phyloP scores from a whole-genome alignment of 2,888 invertebrate species.

The Stictocephala bisonia region DNA sequence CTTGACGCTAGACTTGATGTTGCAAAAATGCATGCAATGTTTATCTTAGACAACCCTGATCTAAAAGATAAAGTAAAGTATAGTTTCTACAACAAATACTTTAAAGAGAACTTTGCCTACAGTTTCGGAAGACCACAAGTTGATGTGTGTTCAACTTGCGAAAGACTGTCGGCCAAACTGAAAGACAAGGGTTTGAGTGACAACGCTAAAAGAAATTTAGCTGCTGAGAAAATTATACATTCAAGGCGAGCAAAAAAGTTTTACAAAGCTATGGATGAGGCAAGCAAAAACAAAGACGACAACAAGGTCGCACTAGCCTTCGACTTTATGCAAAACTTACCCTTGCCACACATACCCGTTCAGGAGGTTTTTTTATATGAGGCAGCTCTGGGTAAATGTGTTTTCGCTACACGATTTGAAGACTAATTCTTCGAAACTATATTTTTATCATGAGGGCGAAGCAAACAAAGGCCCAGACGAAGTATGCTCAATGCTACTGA shows the following conservation, averaged over 20 bases:
- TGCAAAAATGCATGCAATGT: slow-evolving; percentile 23
- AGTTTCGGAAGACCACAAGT: slow-evolving; percentile 20
- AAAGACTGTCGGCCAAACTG: background rate
- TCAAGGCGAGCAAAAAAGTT: slow-evolving; percentile 55
- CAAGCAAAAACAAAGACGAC: slow-evolving; percentile 45
- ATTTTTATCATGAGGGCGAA: slow-evolving; percentile 53
- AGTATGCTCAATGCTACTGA: slow-evolving; percentile 44
- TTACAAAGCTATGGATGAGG: slow-evolving; percentile 47
- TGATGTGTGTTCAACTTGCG: no score
- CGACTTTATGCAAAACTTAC: slow-evolving; percentile 60
- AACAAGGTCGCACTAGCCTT: slow-evolving; percentile 50
- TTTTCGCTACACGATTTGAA: slow-evolving; percentile 54
- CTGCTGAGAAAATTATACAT: slow-evolving; percentile 15
- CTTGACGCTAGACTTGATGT: no score
- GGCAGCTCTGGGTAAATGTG: slow-evolving; percentile 56
- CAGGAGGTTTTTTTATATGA: slow-evolving; percentile 59
- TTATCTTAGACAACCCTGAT: slow-evolving; percentile 19
- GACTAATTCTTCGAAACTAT: slow-evolving; percentile 50
- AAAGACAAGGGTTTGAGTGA: background rate
- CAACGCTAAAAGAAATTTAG: slow-evolving; percentile 8
- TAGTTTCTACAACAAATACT: slow-evolving; percentile 39
- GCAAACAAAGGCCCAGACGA: slow-evolving; percentile 49
- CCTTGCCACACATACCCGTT: slow-evolving; percentile 57
- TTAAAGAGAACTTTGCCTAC: no score
- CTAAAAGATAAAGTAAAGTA: slow-evolving; percentile 35